Base-by-base conservation (phyloP, 2,113 vertebrate species). In the Dendropsophus ebraccatus region DNA sequence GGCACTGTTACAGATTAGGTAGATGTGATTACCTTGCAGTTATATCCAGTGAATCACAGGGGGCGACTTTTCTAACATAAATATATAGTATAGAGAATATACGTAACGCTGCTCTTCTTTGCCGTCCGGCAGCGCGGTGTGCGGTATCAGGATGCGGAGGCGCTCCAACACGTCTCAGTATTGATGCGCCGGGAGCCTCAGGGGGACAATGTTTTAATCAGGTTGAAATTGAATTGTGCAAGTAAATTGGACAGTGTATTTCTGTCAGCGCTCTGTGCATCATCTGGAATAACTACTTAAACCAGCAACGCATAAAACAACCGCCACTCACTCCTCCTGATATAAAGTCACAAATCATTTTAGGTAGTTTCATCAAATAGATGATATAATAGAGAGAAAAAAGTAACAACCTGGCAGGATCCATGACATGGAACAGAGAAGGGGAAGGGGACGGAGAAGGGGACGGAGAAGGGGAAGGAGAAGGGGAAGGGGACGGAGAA, bases 141-240 rank as follows among this genome's bases (percentile, higher is more conserved):
- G n/a, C n/a, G n/a, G n/a, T 54, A 19, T 62, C n/a, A 25, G 37
- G 49, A 30, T 30, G 47, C 73, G 6, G 47, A 30, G 50, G 32
- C 50, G 11, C 19, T 17, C 30, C 58, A 12, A n/a, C 35, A 49
- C 21, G 4, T 6, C 21, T 13, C 76, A 35, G 75, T 32, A 28
- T 35, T 30, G 80, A 65, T 82, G 62, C 58, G 47, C 23, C 25
- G 58, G 37, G 62, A 37, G 35, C 41, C 56, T 25, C 62, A 7
- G 58, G 80, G 62, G 80, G 28, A 82, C 62, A 65, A 32, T 49
- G 67, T 82, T 82, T 65, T 82, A 82, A 82, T 82, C 35, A 49
- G n/a, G 56, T 32, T 28, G 80, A 67, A 82, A 82, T 69, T 82
- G 80, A 69, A 82, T 82, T 82, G 80, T 67, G 62, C 80, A 81